A percentile compares a stretch with the other conserved stretches of the same genome.
phyloP scores from a whole-genome alignment of 2,888 invertebrate genomes.

The Eupithecia subfuscata region DNA sequence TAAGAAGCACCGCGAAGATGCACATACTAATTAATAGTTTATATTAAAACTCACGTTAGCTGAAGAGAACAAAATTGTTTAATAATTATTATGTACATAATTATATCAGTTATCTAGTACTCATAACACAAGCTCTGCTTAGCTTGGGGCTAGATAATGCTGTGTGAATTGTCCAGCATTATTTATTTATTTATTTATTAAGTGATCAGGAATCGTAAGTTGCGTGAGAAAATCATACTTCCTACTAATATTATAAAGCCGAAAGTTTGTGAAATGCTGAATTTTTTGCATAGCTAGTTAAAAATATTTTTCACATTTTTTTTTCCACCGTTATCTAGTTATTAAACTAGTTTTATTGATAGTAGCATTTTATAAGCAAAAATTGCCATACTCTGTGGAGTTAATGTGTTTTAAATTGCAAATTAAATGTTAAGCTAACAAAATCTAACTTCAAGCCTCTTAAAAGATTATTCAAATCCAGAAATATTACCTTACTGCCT shows the following conservation, averaged over 20 bases:
- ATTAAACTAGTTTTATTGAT: not conserved
- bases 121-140: too few relatives aligned
- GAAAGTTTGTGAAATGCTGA: too few relatives aligned
- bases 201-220: too few relatives aligned
- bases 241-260: too few relatives aligned
- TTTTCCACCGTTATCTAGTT: not conserved
- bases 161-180: too few relatives aligned
- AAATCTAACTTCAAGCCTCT: constrained; percentile 5
- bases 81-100: too few relatives aligned
- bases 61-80: not conserved
- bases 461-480: constrained; percentile 18
- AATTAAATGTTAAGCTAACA: constrained; percentile 27
- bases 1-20: not conserved
- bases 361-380: not conserved
- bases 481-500: constrained; percentile 5
- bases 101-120: too few relatives aligned
- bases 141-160: too few relatives aligned
- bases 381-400: not conserved
- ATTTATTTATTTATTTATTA: too few relatives aligned
- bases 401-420: constrained; percentile 10
- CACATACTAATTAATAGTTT: not conserved
- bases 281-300: too few relatives aligned
- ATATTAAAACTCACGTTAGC: not conserved
- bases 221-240: not conserved
- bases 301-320: too few relatives aligned